Evolutionary conservation across 2,797 vertebrate genomes (phyloP), one percentile per base, ranked within the genome.

Genomic region (Microcaecilia unicolor): DNA sequence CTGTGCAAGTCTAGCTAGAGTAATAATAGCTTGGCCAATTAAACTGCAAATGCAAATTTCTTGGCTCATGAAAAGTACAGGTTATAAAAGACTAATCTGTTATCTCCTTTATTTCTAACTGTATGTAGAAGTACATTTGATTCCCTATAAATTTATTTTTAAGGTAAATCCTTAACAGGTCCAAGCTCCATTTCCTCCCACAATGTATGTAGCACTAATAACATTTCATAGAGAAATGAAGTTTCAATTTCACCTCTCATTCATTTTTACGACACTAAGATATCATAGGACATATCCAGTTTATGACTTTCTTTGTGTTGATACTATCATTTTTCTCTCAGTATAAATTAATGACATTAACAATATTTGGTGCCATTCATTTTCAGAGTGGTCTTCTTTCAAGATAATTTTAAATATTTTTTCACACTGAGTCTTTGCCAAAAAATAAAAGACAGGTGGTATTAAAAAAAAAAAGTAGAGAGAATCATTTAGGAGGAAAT

Each of bases 231-330:
- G 61, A 69, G 75, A 57, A 48, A 61, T 40, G 44, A 55, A 60
- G 58, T 58, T 54, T 54, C 50, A 54, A 67, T 65, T 67, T 71
- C 31, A 43, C 70, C 63, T 67, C 34, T 40, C 37, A 61, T 58
- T 72, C 17, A 51, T 66, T 73, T 76, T 74, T 77, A 77, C 7
- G 17, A 48, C 55, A 52, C 7, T 44, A 36, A 22, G 37, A 48
- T 48, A 36, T 48, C 37, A 48, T 48, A 48, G 48, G 57, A 61
- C 68, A 58, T 74, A 72, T 60, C 74, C 69, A 55, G 37, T 66
- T 64, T 67, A 55, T 56, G 66, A 37, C 64, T 66, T 72, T 74
- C 52, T 74, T 54, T 71, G 57, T 39, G 34, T 71, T 69, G 51
- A 34, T 61, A 60, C 61, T 58, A 64, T 64, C 72, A 54, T 61